Conservation (phyloP, 35 echinoderm and acorn worm species). For the Stichopus chloronotus region DNA sequence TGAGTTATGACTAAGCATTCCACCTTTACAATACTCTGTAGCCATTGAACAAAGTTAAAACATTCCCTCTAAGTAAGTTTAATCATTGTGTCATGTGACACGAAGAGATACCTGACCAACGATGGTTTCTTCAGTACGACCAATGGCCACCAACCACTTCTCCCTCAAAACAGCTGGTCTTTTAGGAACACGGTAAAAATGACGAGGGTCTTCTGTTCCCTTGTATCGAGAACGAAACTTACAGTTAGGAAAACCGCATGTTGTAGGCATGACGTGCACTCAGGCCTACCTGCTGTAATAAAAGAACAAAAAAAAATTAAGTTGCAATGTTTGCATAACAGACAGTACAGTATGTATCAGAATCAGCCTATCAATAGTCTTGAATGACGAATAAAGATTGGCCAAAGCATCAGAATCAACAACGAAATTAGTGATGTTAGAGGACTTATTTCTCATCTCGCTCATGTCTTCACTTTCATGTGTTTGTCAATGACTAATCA, state of each 20-base stretch:
- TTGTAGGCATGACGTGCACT: conserved; percentile 99
- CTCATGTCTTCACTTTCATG: no score
- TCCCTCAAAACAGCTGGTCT: conserved; percentile 93
- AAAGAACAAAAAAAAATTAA: conserved; percentile 9
- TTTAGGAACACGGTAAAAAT: conserved; percentile 99
- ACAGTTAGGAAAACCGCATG: conserved; percentile 99
- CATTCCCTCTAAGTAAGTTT: background rate
- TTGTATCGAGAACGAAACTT: conserved; percentile 99
- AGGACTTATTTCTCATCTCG: no score
- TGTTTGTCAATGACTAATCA: no score
- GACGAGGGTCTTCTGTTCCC: conserved; percentile 99
- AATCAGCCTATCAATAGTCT: no score
- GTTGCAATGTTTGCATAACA: background rate
- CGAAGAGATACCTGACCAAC: conserved; percentile 92
- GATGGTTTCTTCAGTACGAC: conserved; percentile 99
- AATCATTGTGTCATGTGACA: background rate
- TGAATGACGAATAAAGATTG: no score
- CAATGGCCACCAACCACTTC: conserved; percentile 99
- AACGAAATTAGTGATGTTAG: no score
- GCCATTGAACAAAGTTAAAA: background rate
- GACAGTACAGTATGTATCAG: no score
- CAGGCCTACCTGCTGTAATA: conserved; percentile 93
- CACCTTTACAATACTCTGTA: background rate
- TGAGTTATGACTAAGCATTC: background rate
- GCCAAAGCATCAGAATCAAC: no score